Evolutionary conservation across 2,797 vertebrate genomes (phyloP), one percentile per base, ranked within the genome.

Genomic region (Botia kubotai): DNA sequence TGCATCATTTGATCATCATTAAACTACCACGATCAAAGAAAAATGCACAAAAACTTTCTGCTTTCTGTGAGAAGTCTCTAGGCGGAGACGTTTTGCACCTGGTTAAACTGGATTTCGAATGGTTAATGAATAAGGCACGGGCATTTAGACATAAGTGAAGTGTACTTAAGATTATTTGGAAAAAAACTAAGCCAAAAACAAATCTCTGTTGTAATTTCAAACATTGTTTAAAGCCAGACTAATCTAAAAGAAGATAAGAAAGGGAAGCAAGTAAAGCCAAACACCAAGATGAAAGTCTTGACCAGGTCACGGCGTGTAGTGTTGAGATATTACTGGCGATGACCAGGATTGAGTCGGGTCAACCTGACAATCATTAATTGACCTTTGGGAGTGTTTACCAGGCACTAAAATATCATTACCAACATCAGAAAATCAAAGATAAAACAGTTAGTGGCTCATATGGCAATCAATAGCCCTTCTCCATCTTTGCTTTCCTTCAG

Each of bases 401-500:
- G 80, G 79, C 86, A 89, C 89, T 67, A 82, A 82, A 90, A 91
- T 90, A 87, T 91, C 87, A 87, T 90, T 89, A 87, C 87, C 89
- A 89, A 91, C 88, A 87, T 67, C 82, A 81, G 86, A 84, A 87
- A 92, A 91, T 92, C 83, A 87, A 86, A 90, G 80, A 86, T 88
- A 91, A 93, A 88, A 84, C 83, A 87, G 89, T 93, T 89, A 89
- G 82, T 80, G 83, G 87, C 84, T 91, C 90, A 90, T 87, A 89
- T 89, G 86, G 85, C 88, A 89, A 93, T 94, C 92, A 90, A 91
- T 92, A 89, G 81, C 67, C 55, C 79, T 52, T 71, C 74, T 85
- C 72, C 39, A 87, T 67, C 83, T 81, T 75, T 82, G 83, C 80
- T 87, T 88, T 85, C 79, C 86, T 89, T 69, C 10, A 75, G 67